Conservation (phyloP, 1,140 invertebrate genomes). For the Drosophila eugracilis region DNA sequence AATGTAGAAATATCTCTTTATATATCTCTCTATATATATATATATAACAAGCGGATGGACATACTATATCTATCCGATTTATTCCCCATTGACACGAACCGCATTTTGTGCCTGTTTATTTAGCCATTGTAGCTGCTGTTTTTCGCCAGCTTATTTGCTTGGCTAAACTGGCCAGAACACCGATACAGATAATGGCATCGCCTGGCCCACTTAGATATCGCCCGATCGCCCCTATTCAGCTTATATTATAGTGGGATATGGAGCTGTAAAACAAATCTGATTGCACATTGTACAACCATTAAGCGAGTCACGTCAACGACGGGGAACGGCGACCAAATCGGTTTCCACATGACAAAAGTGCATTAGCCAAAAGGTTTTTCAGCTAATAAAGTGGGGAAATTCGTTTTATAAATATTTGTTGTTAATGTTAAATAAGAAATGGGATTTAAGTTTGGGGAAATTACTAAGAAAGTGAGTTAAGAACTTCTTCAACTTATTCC, state of each 20-base stretch:
- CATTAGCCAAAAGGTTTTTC: conserved; percentile 42
- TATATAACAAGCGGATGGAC: conserved; percentile 7
- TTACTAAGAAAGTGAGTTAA: too few relatives aligned
- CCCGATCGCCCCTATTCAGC: conserved; percentile 18
- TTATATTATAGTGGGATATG: background rate
- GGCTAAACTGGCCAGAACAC: conserved; percentile 55
- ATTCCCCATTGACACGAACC: conserved; percentile 61
- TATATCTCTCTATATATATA: background rate
- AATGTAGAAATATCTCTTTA: background rate
- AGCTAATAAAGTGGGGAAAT: too few relatives aligned
- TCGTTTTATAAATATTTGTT: too few relatives aligned
- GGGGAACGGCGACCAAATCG: conserved; percentile 23
- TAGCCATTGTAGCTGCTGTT: conserved; percentile 11
- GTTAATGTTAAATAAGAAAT: too few relatives aligned
- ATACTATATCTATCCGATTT: conserved; percentile 11
- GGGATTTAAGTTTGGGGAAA: background rate
- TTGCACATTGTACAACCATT: conserved; percentile 50
- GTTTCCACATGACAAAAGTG: conserved; percentile 54
- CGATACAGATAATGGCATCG: conserved; percentile 27
- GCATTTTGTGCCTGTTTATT: conserved; percentile 41
- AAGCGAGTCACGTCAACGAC: conserved; percentile 53
- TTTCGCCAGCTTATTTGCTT: conserved; percentile 45
- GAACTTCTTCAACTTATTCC: too few relatives aligned
- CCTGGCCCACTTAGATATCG: conserved; percentile 25
- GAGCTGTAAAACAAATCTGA: conserved; percentile 41